Evolutionary conservation across 2,113 vertebrate species (phyloP), one percentile per base, ranked within the genome.

Genomic region (Puffinus mauretanicus): DNA sequence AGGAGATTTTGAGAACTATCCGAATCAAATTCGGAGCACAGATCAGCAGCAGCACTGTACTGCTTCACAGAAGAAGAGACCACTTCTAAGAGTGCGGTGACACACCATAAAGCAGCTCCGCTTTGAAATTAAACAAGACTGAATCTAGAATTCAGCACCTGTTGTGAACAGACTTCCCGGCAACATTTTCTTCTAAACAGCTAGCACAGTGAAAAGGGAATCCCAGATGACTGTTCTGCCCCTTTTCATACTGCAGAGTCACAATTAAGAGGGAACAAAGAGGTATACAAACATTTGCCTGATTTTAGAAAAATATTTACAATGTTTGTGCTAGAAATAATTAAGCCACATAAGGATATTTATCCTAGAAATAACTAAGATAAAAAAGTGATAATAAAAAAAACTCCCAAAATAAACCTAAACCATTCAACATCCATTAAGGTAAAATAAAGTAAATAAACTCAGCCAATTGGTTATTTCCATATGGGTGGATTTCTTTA

Each of bases 401-500:
- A 96, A 94, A 10, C 4, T n/a, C n/a, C 2, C 80, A 13, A 64
- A 82, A 94, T 34, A 96, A 94, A 89, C 71, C 38, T 86, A 96
- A 96, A 87, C 40, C 82, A 55, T 89, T 86, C 95, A 96, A 91
- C 73, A 98, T 97, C 88, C 97, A 97, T 96, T 97, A 97, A 95
- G 94, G 75, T 91, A 91, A 98, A 98, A 97, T 90, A 79, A 89
- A 94, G 86, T 66, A 96, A 95, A 96, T 91, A 97, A 98, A 95
- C 96, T 84, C 93, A 97, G 97, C 95, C 96, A 97, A 98, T 97
- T 97, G 97, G 96, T 96, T 98, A 98, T 97, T 98, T 98, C 97
- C 94, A 97, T 91, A 97, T 16, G 40, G 96, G 85, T 96, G 93
- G 96, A 98, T 98, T 98, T 98, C 97, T 97, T 98, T 98, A 98